Conservation (phyloP, 2,797 vertebrate genomes). For the Valencia hispanica region DNA sequence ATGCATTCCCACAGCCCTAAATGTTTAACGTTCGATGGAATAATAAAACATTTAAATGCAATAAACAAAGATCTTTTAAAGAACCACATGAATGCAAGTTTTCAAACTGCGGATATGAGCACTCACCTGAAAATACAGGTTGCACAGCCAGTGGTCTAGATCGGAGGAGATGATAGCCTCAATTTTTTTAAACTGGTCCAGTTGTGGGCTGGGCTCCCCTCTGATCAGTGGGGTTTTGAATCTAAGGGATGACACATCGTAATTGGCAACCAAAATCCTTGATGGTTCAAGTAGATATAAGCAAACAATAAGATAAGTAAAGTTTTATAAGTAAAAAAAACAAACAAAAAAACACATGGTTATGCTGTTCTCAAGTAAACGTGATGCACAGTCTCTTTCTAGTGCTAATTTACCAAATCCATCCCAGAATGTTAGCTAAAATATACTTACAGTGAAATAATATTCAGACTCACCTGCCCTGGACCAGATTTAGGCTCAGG, state of each 20-base stretch:
- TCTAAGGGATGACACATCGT: slow-evolving; percentile 58
- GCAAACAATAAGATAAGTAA: not conserved
- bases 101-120: slow-evolving; percentile 2
- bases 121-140: slow-evolving; percentile 94
- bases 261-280: not conserved
- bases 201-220: slow-evolving; percentile 79
- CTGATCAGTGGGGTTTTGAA: slow-evolving; percentile 90
- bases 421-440: not conserved
- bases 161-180: slow-evolving; percentile 88
- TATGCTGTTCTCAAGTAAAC: not conserved
- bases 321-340: too few relatives aligned
- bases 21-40: not conserved
- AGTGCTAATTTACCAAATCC: not conserved
- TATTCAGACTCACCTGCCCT: slow-evolving; percentile 79
- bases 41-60: not conserved
- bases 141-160: slow-evolving; percentile 93
- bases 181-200: slow-evolving; percentile 87
- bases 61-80: not conserved
- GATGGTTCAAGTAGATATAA: not conserved
- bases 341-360: too few relatives aligned
- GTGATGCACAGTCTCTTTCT: not conserved
- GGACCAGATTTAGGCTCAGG: slow-evolving; percentile 75
- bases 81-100: slow-evolving; percentile 1
- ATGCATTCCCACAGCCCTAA: not conserved
- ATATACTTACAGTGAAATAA: not conserved